These are phyloP conservation scores for Mus caroli DNA, from an alignment of 2,797 vertebrate genomes.

Conservation along the genomic window DNA sequence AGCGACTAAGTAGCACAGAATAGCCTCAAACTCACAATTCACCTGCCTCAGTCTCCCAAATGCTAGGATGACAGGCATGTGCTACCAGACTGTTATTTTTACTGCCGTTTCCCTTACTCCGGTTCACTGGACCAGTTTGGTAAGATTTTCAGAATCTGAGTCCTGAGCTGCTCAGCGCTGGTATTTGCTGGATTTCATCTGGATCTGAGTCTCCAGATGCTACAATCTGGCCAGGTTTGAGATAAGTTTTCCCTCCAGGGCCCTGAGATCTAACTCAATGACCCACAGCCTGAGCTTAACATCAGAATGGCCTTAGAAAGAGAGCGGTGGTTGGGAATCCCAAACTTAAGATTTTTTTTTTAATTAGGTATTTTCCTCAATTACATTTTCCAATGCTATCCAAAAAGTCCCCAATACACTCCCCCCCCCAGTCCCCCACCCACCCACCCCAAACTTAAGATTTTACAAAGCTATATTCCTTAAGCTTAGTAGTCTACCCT, in stretches of 20 bases:
- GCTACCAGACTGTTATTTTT: neutral
- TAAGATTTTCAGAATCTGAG: neutral
- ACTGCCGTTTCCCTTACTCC: neutral
- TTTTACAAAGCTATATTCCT: neutral
- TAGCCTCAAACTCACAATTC: neutral
- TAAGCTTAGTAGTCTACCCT: neutral
- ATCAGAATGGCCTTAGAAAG: neutral
- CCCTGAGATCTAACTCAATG: neutral
- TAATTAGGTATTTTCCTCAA: no score
- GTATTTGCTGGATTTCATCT: neutral
- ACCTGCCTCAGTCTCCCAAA: neutral
- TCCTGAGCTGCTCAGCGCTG: neutral
- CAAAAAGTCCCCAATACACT: no score
- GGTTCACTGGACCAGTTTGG: neutral
- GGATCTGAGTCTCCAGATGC: neutral
- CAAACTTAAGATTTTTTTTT: constrained; percentile 24
- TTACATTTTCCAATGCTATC: no score
- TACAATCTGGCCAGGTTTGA: neutral
- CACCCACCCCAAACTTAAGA: constrained; percentile 19
- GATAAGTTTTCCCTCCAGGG: neutral
- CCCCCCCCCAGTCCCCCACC: no score
- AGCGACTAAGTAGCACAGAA: neutral
- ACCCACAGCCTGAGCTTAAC: neutral
- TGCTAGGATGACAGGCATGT: neutral
- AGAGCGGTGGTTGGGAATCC: neutral